These are phyloP conservation scores for Carassius auratus DNA, from an alignment of 2,113 vertebrate species.

Conservation along the genomic window DNA sequence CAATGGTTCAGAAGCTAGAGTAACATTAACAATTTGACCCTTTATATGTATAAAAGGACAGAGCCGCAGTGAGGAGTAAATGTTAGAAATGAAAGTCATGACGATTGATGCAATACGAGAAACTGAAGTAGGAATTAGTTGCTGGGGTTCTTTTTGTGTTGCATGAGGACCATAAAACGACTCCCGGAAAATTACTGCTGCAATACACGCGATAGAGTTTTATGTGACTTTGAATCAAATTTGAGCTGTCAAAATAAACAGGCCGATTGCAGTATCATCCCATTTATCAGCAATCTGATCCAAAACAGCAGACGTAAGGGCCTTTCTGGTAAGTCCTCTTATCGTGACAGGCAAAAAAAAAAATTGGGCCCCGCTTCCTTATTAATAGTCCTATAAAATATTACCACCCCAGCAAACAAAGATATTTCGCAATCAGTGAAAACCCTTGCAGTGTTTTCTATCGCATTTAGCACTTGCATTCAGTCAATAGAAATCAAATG, in stretches of 20 bases:
- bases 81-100: slow-evolving; percentile 15
- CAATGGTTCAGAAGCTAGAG: background rate
- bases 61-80: slow-evolving; percentile 13
- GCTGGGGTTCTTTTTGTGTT: background rate
- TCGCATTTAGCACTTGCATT: no score
- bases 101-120: slow-evolving; percentile 22
- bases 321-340: background rate
- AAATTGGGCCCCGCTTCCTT: no score
- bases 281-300: background rate
- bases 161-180: background rate
- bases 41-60: background rate
- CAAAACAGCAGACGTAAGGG: background rate
- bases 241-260: slow-evolving; percentile 17
- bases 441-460: no score
- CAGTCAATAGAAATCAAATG: no score
- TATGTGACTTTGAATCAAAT: slow-evolving; percentile 11
- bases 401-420: no score
- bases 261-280: background rate
- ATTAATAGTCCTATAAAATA: no score
- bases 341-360: no score
- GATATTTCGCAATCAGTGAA: no score
- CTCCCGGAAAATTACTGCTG: background rate
- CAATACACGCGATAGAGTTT: slow-evolving; percentile 13
- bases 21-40: slow-evolving; percentile 12
- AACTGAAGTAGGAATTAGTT: slow-evolving; percentile 41